These are phyloP conservation scores for Azorinus chamasolen DNA, from an alignment of 2,888 invertebrate genomes.

Conservation along the genomic window DNA sequence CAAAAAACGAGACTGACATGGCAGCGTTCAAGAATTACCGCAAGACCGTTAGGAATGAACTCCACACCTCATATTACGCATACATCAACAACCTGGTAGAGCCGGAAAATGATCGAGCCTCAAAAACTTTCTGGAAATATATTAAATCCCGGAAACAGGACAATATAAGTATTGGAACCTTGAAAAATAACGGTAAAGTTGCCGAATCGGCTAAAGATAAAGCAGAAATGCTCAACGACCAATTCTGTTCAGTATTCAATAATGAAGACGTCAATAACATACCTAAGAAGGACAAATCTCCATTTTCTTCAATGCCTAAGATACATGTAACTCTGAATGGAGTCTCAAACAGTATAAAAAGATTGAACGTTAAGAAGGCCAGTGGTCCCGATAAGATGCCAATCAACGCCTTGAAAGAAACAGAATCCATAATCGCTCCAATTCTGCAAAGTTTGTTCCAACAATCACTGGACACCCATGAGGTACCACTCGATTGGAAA, in stretches of 20 bases:
- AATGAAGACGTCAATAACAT: constrained; percentile 10
- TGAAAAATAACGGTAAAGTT: constrained; percentile 20
- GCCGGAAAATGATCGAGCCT: constrained; percentile 15
- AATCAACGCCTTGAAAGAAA: constrained; percentile 33
- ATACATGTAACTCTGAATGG: constrained; percentile 13
- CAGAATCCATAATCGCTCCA: constrained; percentile 23
- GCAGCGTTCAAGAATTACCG: constrained; percentile 4
- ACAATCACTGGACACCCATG: constrained; percentile 35
- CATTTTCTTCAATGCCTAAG: constrained; percentile 23
- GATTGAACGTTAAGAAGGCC: constrained; percentile 28
- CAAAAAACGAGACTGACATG: background rate
- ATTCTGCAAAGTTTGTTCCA: constrained; percentile 36
- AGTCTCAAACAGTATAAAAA: constrained; percentile 12
- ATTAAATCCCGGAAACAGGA: constrained; percentile 38
- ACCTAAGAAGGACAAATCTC: constrained; percentile 24
- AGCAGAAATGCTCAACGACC: constrained; percentile 36
- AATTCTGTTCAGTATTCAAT: constrained; percentile 33
- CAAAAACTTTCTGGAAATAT: constrained; percentile 21
- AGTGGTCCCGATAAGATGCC: constrained; percentile 42
- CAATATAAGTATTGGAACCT: constrained; percentile 21
- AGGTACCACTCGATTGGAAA: constrained; percentile 36
- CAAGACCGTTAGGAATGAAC: constrained; percentile 19
- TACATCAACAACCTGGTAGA: too few relatives aligned
- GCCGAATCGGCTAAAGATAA: constrained; percentile 33
- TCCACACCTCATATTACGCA: too few relatives aligned